These are phyloP conservation scores for Loxodonta africana DNA, from an alignment of 2,113 vertebrate species.

Conservation along the genomic window DNA sequence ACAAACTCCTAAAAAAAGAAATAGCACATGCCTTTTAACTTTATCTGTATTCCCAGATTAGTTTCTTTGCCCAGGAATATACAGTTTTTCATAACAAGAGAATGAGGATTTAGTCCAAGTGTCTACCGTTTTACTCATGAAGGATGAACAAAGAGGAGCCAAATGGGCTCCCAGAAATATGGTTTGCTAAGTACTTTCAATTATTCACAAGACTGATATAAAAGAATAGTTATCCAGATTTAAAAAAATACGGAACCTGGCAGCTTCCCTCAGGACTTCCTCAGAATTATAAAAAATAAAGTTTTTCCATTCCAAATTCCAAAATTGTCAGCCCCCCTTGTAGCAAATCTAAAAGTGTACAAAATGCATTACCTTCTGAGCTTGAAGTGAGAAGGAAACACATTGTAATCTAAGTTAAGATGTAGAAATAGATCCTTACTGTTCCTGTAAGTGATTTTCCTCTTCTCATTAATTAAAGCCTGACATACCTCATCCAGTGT, in stretches of 20 bases:
- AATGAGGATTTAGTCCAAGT: neutral
- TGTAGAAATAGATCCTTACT: neutral
- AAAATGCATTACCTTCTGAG: neutral
- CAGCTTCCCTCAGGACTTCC: neutral
- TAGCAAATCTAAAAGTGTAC: constrained; percentile 4
- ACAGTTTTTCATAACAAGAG: constrained; percentile 14
- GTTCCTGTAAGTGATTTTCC: constrained; percentile 42
- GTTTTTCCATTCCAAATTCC: neutral
- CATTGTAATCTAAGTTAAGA: constrained; percentile 31
- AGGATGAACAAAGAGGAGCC: neutral
- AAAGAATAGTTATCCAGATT: neutral
- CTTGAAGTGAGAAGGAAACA: constrained; percentile 49
- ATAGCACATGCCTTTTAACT: neutral
- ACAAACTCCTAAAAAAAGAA: neutral
- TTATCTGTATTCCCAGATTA: neutral
- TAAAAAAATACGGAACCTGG: neutral
- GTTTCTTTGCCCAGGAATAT: neutral
- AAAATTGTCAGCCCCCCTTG: neutral
- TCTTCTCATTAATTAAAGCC: constrained; percentile 64
- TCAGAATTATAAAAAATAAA: constrained; percentile 3
- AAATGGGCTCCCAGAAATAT: neutral
- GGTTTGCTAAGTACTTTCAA: neutral
- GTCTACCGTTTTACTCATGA: neutral
- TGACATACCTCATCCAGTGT: neutral
- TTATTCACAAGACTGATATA: neutral